A percentile compares a stretch with the other conserved stretches of the same genome.
Conservation (phyloP, 2,113 vertebrate genomes). For the Hucho hucho region DNA sequence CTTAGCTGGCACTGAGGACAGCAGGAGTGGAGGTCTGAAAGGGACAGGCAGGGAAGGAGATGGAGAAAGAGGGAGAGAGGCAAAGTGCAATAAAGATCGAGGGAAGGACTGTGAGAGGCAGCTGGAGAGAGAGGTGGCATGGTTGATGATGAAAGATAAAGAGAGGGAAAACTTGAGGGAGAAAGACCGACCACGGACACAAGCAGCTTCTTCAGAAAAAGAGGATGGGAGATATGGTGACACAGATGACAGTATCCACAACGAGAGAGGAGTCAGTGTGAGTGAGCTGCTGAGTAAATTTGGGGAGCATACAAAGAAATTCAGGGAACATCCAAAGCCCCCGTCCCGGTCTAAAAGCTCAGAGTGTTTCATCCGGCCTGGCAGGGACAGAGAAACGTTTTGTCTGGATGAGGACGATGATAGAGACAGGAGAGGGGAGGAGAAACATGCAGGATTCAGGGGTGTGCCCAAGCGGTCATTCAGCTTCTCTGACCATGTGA, state of each 20-base stretch:
- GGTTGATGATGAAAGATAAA: slow-evolving; percentile 45
- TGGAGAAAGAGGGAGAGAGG: slow-evolving; percentile 32
- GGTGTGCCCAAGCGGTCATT: slow-evolving; percentile 64
- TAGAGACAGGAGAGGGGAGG: neutral
- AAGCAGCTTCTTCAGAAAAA: slow-evolving; percentile 44
- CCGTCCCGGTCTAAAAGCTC: slow-evolving; percentile 77
- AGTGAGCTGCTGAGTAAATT: slow-evolving; percentile 78
- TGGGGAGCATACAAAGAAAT: slow-evolving; percentile 59
- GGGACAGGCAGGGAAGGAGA: neutral
- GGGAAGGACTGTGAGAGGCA: slow-evolving; percentile 33
- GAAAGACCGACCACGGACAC: slow-evolving; percentile 49
- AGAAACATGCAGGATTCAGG: slow-evolving; percentile 24
- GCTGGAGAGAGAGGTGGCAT: slow-evolving; percentile 38
- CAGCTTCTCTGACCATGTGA: slow-evolving; percentile 68
- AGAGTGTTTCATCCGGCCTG: slow-evolving; percentile 63
- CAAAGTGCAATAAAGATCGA: slow-evolving; percentile 6
- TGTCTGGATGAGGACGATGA: slow-evolving; percentile 39
- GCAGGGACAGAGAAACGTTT: slow-evolving; percentile 39
- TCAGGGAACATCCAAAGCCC: slow-evolving; percentile 43
- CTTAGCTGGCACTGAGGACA: slow-evolving; percentile 29
- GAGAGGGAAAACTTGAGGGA: slow-evolving; percentile 12
- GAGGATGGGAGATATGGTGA: slow-evolving; percentile 34
- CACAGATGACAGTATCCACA: slow-evolving; percentile 41
- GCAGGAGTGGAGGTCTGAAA: neutral
- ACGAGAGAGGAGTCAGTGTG: slow-evolving; percentile 69